A percentile compares a stretch with the other conserved stretches of the same genome.
Conservation (phyloP, 2,113 vertebrate species). For the Oryzias curvinotus region DNA sequence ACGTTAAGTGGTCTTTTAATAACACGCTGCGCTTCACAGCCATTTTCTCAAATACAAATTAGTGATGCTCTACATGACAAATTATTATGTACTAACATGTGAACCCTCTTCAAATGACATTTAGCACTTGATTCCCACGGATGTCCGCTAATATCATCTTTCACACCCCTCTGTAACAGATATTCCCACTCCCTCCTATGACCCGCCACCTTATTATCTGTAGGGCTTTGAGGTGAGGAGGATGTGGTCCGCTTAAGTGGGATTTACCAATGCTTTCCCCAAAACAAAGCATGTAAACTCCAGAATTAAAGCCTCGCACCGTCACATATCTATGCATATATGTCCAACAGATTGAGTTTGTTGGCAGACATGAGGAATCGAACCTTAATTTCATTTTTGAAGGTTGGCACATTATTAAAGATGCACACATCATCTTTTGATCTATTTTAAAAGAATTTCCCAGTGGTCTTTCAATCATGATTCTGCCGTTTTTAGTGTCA, state of each 20-base stretch:
- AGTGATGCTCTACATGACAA: slow-evolving; percentile 4
- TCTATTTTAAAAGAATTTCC: too few relatives aligned
- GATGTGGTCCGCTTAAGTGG: slow-evolving; percentile 66
- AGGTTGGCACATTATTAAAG: too few relatives aligned
- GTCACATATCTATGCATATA: slow-evolving; percentile 10
- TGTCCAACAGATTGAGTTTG: background rate
- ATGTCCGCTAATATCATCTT: slow-evolving; percentile 30
- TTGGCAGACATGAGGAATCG: too few relatives aligned
- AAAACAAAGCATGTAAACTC: slow-evolving; percentile 54
- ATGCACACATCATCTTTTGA: too few relatives aligned
- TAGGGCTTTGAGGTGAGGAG: slow-evolving; percentile 54
- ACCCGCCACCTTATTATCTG: slow-evolving; percentile 57
- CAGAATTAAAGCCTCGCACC: slow-evolving; percentile 45
- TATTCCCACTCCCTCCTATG: slow-evolving; percentile 20
- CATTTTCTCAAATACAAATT: slow-evolving; percentile 17
- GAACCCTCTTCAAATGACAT: slow-evolving; percentile 23
- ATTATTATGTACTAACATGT: slow-evolving; percentile 13
- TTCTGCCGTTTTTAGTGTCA: too few relatives aligned
- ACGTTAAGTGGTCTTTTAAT: slow-evolving; percentile 8
- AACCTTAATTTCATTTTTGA: too few relatives aligned
- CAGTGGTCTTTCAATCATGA: too few relatives aligned
- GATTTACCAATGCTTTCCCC: slow-evolving; percentile 66
- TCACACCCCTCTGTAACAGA: slow-evolving; percentile 44
- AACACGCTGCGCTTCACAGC: slow-evolving; percentile 4
- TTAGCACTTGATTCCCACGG: slow-evolving; percentile 25